Conservation (phyloP, 2,113 vertebrate species). For the Pelvicachromis taeniatus region DNA sequence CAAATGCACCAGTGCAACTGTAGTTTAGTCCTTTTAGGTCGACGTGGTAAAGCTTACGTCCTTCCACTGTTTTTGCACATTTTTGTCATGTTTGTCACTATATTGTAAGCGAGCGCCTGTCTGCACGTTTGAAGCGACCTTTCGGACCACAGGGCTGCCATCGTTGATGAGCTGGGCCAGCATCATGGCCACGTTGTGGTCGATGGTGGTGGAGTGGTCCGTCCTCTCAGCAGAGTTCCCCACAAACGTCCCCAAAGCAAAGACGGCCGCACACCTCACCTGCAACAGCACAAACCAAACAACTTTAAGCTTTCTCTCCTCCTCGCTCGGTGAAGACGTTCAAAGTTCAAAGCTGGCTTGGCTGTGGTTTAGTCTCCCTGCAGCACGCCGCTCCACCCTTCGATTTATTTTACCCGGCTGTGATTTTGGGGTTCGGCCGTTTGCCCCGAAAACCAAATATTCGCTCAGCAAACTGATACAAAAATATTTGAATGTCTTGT, state of each 20-base stretch:
- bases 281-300: conserved; percentile 36
- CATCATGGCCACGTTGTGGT: conserved; percentile 99
- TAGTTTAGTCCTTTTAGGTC: neutral
- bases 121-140: conserved; percentile 70
- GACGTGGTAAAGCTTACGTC: neutral
- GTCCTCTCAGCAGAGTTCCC: conserved; percentile 93
- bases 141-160: conserved; percentile 92
- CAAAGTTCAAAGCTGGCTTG: neutral
- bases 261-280: conserved; percentile 93
- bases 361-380: neutral
- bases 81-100: fast-evolving
- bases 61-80: neutral
- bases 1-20: neutral
- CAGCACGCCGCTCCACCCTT: neutral
- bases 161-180: conserved; percentile 95
- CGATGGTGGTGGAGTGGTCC: conserved; percentile 97
- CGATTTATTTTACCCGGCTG: neutral
- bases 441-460: neutral
- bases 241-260: conserved; percentile 93
- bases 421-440: neutral
- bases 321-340: neutral
- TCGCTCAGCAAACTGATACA: neutral
- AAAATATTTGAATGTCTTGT: neutral
- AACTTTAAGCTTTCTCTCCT: neutral
- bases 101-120: neutral